Conservation (phyloP, 2,113 vertebrate species). For the Sinocyclocheilus rhinocerous region DNA sequence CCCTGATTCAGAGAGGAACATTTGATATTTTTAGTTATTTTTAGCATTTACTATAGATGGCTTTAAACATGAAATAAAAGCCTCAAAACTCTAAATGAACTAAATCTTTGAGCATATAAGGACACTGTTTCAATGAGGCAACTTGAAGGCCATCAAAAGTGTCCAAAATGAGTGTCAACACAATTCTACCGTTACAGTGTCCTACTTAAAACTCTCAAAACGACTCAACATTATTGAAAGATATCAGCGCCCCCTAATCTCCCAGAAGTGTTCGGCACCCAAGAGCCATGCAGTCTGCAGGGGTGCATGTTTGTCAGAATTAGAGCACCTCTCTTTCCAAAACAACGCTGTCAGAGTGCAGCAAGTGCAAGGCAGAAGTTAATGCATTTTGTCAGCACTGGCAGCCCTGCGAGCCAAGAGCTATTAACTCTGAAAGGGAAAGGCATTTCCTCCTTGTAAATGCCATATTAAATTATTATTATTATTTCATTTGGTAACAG, state of each 20-base stretch:
- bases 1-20: not conserved
- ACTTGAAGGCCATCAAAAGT: not conserved
- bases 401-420: conserved; percentile 74
- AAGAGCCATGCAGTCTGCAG: conserved; percentile 51
- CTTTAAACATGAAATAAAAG: not conserved
- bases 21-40: not conserved
- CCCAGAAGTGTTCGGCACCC: conserved; percentile 11
- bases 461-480: conserved; percentile 84
- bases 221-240: not conserved
- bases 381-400: conserved; percentile 81
- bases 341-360: conserved; percentile 71
- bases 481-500: conserved; percentile 82
- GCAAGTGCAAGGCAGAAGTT: conserved; percentile 73
- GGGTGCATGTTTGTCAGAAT: conserved; percentile 73
- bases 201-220: not conserved
- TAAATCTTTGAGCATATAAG: not conserved
- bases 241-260: conserved; percentile 23
- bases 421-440: conserved; percentile 81
- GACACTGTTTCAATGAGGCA: not conserved
- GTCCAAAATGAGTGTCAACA: not conserved
- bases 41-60: not conserved
- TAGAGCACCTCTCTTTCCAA: conserved; percentile 66
- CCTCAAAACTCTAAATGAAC: not conserved
- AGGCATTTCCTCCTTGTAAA: conserved; percentile 85
- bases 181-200: not conserved